Evolutionary conservation across 2,113 vertebrate species (phyloP).

Genomic region (Gnathochromis pfefferi): DNA sequence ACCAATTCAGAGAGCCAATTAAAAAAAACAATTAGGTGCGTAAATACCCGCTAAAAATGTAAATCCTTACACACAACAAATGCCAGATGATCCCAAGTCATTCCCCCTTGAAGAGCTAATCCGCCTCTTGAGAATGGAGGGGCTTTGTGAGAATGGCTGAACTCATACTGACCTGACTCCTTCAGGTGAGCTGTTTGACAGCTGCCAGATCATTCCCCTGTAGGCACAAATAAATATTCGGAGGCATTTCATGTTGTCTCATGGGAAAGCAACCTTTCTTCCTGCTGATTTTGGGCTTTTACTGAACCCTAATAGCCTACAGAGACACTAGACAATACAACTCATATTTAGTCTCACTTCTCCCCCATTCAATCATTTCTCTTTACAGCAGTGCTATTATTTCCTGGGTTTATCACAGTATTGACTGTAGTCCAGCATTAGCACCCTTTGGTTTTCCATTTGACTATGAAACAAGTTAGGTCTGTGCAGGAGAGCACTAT

Average conservation of each 20-base stretch:
- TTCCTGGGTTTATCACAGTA: neutral
- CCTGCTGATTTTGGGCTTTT: constrained; percentile 28
- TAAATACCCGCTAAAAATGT: neutral
- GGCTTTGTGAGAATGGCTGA: constrained; percentile 13
- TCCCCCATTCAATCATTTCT: neutral
- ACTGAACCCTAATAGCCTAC: constrained; percentile 19
- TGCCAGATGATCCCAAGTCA: neutral
- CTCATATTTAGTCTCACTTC: neutral
- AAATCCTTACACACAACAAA: constrained; percentile 11
- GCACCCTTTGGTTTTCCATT: constrained; percentile 18
- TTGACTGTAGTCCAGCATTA: neutral
- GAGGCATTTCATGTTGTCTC: constrained; percentile 39
- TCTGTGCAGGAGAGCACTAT: constrained; percentile 22
- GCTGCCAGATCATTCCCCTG: constrained; percentile 25
- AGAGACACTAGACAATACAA: neutral
- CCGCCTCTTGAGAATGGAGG: neutral
- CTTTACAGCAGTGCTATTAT: neutral
- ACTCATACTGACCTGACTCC: constrained; percentile 20
- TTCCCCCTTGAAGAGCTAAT: neutral
- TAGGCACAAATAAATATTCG: constrained; percentile 43
- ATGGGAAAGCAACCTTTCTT: constrained; percentile 29
- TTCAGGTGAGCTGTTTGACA: constrained; percentile 50
- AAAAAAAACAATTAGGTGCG: neutral
- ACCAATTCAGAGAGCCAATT: neutral
- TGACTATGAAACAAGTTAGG: neutral